Conservation (phyloP, 1,140 invertebrate species). For the Mya arenaria region DNA sequence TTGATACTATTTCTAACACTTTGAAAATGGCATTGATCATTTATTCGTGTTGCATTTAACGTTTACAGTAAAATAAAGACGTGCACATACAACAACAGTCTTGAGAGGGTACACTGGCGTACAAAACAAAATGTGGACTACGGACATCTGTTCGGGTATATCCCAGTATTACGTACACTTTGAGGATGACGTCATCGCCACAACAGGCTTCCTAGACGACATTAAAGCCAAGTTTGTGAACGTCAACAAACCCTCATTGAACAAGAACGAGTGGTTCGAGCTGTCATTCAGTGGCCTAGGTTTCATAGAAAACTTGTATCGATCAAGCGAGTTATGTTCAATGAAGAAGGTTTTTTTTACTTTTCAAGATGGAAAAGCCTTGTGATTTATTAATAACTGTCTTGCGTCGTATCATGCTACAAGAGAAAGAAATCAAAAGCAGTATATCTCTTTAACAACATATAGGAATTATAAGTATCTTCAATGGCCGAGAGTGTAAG, state of each 20-base stretch:
- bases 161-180: slow-evolving; percentile 79
- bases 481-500: too few species aligned
- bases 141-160: slow-evolving; percentile 77
- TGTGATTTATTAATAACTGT: slow-evolving; percentile 86
- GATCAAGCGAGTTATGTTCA: slow-evolving; percentile 91
- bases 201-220: slow-evolving; percentile 67
- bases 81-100: slow-evolving; percentile 91
- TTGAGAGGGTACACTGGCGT: slow-evolving; percentile 87
- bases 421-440: slow-evolving; percentile 36
- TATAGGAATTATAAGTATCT: slow-evolving; percentile 47
- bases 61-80: slow-evolving; percentile 73
- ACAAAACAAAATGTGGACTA: slow-evolving; percentile 80
- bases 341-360: slow-evolving; percentile 94
- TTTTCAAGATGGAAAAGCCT: slow-evolving; percentile 96
- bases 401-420: slow-evolving; percentile 51
- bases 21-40: too few species aligned
- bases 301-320: slow-evolving; percentile 89
- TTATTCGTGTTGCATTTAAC: too few species aligned
- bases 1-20: too few species aligned
- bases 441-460: slow-evolving; percentile 60
- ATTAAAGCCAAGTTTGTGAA: slow-evolving; percentile 80
- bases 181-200: slow-evolving; percentile 79
- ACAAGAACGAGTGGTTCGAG: slow-evolving; percentile 93
- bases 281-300: slow-evolving; percentile 93
- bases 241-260: slow-evolving; percentile 62